A percentile compares a stretch with the other conserved stretches of the same genome.
phyloP scores from a whole-genome alignment of 1,140 invertebrate genomes.

The Melitaea cinxia region DNA sequence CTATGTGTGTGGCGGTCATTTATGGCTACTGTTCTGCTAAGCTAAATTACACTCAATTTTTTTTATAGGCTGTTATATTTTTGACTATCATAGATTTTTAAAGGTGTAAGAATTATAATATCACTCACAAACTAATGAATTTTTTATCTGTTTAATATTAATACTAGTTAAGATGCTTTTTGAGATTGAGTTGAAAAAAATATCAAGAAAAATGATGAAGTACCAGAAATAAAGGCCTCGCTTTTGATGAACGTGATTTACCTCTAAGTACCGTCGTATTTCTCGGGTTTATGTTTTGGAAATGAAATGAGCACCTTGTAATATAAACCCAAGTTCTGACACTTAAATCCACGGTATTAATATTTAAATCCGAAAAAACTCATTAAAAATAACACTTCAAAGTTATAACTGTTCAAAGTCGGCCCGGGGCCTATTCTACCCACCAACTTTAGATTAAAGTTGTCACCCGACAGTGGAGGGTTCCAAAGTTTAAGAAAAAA shows the following conservation, averaged over 20 bases:
- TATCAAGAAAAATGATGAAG: not conserved
- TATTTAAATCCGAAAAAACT: conserved; percentile 61
- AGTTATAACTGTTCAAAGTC: conserved; percentile 62
- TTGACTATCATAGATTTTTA: no score
- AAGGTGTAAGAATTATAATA: no score
- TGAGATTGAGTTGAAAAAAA: not conserved
- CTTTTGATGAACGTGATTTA: conserved; percentile 6
- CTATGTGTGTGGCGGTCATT: no score
- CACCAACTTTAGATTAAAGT: conserved; percentile 69
- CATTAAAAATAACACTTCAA: conserved; percentile 72
- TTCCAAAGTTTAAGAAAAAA: conserved; percentile 54
- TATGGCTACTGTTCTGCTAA: no score
- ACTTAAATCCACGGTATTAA: conserved; percentile 54
- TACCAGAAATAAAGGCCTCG: not conserved
- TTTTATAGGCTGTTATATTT: no score
- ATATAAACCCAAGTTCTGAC: conserved; percentile 36
- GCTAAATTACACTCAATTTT: no score
- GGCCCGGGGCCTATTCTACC: conserved; percentile 53
- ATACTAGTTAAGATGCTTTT: not conserved
- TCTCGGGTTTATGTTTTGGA: conserved; percentile 19
- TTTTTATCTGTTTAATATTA: not conserved
- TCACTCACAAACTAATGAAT: no score
- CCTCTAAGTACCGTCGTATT: conserved; percentile 11
- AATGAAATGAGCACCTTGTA: conserved; percentile 40
- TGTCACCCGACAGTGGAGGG: conserved; percentile 54